phyloP scores from a whole-genome alignment of 2,797 vertebrate species.

The Sebastes taczanowskii region DNA sequence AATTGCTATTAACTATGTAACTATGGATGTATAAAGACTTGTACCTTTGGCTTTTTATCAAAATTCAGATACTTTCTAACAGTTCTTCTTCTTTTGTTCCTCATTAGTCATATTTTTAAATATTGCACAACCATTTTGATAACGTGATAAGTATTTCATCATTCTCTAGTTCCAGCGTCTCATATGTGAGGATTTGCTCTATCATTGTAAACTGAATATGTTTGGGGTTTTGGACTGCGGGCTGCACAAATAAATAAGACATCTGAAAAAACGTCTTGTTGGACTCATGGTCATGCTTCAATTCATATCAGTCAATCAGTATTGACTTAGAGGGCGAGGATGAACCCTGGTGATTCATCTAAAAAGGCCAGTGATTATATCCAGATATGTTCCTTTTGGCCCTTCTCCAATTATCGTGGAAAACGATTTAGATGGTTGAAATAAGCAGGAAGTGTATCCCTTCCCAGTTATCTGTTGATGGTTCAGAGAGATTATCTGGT shows the following conservation, averaged over 20 bases:
- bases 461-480: slow-evolving; percentile 9
- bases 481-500: neutral
- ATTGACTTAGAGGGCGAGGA: neutral
- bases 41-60: too few species aligned
- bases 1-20: too few species aligned
- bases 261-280: too few species aligned
- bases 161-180: neutral
- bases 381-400: neutral
- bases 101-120: neutral
- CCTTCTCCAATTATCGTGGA: slow-evolving; percentile 1
- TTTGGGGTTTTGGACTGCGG: neutral
- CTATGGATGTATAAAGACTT: too few species aligned
- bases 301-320: neutral
- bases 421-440: slow-evolving; percentile 16
- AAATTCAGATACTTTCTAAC: too few species aligned
- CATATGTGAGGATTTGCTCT: neutral
- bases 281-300: neutral
- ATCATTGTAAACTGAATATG: neutral
- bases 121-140: neutral
- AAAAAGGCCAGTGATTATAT: neutral
- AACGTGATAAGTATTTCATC: neutral
- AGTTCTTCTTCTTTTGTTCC: too few species aligned
- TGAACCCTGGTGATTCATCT: neutral
- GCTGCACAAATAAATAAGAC: neutral
- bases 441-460: slow-evolving; percentile 30